phyloP scores from a whole-genome alignment of 2,797 vertebrate genomes.

The Platyrinchus mystaceus region DNA sequence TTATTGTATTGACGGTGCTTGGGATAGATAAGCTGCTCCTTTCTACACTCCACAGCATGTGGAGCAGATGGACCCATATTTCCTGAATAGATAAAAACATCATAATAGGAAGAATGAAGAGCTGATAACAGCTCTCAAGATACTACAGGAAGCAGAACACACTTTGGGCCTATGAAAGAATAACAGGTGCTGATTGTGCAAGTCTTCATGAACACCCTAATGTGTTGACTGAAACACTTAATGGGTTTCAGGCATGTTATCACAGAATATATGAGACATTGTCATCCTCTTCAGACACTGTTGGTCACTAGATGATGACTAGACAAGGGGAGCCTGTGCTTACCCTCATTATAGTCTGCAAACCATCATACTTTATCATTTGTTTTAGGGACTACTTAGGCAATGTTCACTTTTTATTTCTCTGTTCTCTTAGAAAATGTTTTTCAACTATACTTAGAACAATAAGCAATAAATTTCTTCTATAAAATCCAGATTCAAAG shows the following conservation, averaged over 20 bases:
- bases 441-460: not conserved
- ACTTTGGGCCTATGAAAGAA: not conserved
- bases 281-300: not conserved
- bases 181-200: not conserved
- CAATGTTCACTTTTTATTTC: slow-evolving; percentile 43
- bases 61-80: not conserved
- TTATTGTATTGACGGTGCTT: not conserved
- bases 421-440: not conserved
- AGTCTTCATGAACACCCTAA: not conserved
- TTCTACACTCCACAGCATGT: not conserved
- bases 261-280: not conserved
- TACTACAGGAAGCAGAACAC: not conserved
- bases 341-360: slow-evolving; percentile 40
- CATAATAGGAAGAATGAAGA: not conserved
- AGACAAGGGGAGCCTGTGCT: slow-evolving; percentile 4
- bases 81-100: not conserved
- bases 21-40: not conserved
- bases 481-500: not conserved
- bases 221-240: not conserved
- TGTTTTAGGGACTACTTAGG: slow-evolving; percentile 42
- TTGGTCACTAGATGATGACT: not conserved
- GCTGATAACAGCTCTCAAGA: not conserved
- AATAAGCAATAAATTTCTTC: not conserved
- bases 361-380: not conserved
- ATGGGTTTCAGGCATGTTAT: not conserved